Conservation (phyloP, 2,797 vertebrate species). For the Neoniphon sammara region DNA sequence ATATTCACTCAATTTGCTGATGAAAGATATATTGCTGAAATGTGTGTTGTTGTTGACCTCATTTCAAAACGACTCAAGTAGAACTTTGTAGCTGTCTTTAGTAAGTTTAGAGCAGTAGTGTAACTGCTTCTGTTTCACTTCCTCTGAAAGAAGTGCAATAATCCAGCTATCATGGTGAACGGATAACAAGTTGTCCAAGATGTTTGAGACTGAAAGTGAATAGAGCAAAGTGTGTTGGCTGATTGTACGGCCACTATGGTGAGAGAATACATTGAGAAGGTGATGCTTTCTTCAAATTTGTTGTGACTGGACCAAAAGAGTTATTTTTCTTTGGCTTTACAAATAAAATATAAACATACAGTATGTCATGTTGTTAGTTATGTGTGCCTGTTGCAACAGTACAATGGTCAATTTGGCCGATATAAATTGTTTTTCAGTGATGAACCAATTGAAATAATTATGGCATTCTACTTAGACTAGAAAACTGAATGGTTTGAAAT, state of each 20-base stretch:
- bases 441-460: conserved; percentile 50
- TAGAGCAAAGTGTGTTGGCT: conserved; percentile 1
- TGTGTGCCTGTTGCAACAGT: conserved; percentile 61
- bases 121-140: conserved; percentile 62
- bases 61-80: conserved; percentile 60
- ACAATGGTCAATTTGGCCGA: conserved; percentile 37
- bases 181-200: conserved; percentile 40
- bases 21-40: conserved; percentile 71
- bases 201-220: not conserved
- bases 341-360: conserved; percentile 55
- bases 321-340: conserved; percentile 58
- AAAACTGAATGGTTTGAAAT: conserved; percentile 66
- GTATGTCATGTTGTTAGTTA: conserved; percentile 62
- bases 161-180: conserved; percentile 50
- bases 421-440: conserved; percentile 53
- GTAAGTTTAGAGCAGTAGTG: conserved; percentile 46
- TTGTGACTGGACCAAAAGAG: conserved; percentile 70
- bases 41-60: conserved; percentile 65
- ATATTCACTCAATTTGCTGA: conserved; percentile 77
- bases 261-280: conserved; percentile 19
- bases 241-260: not conserved
- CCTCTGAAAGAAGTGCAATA: conserved; percentile 74
- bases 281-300: conserved; percentile 47
- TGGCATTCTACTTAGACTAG: conserved; percentile 65
- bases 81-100: conserved; percentile 63